Percentiles rank a stretch among this genome's conserved stretches.
Conservation (phyloP, 1,140 invertebrate species). For the Dendroctonus ponderosae region DNA sequence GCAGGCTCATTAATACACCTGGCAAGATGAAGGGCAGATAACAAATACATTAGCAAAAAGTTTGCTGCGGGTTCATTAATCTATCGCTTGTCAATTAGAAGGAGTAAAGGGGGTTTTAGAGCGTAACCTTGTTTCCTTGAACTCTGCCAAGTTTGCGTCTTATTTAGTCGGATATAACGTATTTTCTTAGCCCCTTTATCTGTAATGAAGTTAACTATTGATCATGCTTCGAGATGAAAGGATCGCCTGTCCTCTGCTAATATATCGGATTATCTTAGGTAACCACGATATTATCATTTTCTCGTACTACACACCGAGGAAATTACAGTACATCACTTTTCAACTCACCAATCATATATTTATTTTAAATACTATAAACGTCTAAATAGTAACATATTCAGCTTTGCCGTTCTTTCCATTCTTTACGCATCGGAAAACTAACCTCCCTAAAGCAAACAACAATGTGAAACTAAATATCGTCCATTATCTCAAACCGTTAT, state of each 20-base stretch:
- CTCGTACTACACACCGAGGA: no score
- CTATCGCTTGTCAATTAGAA: slow-evolving; percentile 20
- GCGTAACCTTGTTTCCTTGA: slow-evolving; percentile 3
- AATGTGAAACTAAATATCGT: slow-evolving; percentile 6
- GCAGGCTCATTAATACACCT: no score
- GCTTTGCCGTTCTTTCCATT: no score
- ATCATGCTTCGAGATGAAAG: slow-evolving; percentile 1
- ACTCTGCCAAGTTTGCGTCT: slow-evolving; percentile 9
- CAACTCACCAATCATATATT: no score
- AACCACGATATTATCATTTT: neutral
- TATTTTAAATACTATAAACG: no score
- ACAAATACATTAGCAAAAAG: slow-evolving; percentile 1
- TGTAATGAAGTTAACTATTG: slow-evolving; percentile 17
- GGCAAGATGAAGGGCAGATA: neutral
- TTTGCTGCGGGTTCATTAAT: slow-evolving; percentile 9
- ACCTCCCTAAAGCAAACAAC: neutral
- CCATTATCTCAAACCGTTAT: slow-evolving; percentile 4
- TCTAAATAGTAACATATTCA: no score
- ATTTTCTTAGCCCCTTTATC: slow-evolving; percentile 9
- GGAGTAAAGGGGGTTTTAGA: slow-evolving; percentile 4
- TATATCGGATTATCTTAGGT: neutral
- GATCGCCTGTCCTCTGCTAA: neutral
- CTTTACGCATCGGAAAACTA: neutral
- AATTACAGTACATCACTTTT: no score
- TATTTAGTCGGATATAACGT: slow-evolving; percentile 11